Evolutionary conservation across 1,140 invertebrate genomes (phyloP).

Genomic region (Dinoponera quadriceps): DNA sequence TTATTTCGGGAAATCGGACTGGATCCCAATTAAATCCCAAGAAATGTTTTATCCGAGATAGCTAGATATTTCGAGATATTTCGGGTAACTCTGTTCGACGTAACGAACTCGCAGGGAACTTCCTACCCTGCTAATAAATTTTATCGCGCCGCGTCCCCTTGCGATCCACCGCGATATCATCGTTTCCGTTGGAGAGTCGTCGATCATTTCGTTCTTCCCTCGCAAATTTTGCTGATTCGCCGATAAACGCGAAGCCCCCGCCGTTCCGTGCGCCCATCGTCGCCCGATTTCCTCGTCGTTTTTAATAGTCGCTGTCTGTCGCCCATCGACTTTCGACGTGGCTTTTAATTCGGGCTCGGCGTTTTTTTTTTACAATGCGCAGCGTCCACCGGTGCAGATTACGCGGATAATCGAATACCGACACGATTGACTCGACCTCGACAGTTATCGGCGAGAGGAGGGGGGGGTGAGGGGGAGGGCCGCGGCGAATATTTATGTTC

Average conservation of each 20-base stretch:
- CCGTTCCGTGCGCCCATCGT: slow-evolving; percentile 2
- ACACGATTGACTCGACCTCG: slow-evolving; percentile 11
- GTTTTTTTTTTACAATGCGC: slow-evolving; percentile 24
- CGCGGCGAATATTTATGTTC: neutral
- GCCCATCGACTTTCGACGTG: slow-evolving; percentile 5
- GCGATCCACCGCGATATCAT: neutral
- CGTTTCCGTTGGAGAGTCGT: slow-evolving; percentile 24
- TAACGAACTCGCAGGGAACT: too few relatives aligned
- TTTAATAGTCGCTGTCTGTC: slow-evolving; percentile 4
- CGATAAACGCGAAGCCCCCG: slow-evolving; percentile 34
- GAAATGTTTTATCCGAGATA: too few relatives aligned
- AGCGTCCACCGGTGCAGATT: neutral
- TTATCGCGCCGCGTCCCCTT: slow-evolving; percentile 34
- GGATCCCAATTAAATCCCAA: too few relatives aligned
- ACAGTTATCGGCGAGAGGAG: neutral
- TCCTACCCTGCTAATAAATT: slow-evolving; percentile 11
- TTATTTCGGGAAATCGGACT: too few relatives aligned
- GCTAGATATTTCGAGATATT: too few relatives aligned
- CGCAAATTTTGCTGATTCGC: slow-evolving; percentile 58
- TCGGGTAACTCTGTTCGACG: too few relatives aligned
- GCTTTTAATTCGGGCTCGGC: slow-evolving; percentile 1
- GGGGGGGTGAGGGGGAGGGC: too few relatives aligned
- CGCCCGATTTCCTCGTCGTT: neutral
- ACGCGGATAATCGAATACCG: neutral
- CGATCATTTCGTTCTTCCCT: slow-evolving; percentile 13